A percentile compares a stretch with the other conserved stretches of the same genome.
phyloP scores from a whole-genome alignment of 2,797 vertebrate species.

The Mergus octosetaceus region DNA sequence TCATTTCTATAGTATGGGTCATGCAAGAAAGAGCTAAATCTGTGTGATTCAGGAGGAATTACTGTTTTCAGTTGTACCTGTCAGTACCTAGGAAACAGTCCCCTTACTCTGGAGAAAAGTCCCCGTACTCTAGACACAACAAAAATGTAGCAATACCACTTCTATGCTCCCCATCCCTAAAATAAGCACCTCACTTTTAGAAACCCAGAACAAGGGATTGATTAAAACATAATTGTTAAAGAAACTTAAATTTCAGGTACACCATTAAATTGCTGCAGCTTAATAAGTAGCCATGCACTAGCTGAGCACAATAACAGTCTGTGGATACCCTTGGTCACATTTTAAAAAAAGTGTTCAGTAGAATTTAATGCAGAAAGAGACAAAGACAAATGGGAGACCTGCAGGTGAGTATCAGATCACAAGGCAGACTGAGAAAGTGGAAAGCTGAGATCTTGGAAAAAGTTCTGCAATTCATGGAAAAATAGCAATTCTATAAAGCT shows the following conservation, averaged over 20 bases:
- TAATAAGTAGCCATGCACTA: background rate
- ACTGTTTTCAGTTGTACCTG: background rate
- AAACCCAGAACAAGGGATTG: background rate
- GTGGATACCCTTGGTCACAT: background rate
- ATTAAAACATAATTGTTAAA: background rate
- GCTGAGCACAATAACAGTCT: background rate
- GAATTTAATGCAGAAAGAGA: background rate
- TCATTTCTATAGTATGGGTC: background rate
- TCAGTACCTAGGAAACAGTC: background rate
- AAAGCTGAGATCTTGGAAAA: background rate
- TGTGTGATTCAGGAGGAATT: background rate
- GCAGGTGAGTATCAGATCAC: background rate
- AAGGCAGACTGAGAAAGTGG: background rate
- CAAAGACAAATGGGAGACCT: background rate
- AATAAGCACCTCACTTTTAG: background rate
- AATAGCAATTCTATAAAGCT: background rate
- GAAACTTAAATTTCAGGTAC: background rate
- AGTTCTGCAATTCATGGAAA: background rate
- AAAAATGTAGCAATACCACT: background rate
- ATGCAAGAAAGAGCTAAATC: background rate
- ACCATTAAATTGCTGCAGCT: background rate
- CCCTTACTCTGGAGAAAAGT: background rate
- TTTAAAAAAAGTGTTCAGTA: background rate
- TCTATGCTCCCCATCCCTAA: background rate
- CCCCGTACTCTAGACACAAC: background rate